Base-by-base conservation (phyloP, 2,113 vertebrate species). In the Malurus cyaneus region DNA sequence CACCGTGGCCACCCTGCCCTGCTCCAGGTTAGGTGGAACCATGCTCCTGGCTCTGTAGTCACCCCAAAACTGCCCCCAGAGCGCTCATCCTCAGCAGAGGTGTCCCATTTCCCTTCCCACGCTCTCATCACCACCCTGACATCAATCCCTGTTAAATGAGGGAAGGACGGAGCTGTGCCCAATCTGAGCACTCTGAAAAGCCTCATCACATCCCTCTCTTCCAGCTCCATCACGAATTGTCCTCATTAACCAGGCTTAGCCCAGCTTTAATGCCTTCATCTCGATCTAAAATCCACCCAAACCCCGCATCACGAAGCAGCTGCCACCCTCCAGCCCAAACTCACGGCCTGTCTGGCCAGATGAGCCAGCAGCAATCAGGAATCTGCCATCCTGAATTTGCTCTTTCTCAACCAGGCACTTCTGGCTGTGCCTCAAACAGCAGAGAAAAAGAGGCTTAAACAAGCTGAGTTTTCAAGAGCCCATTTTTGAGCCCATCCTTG, bases 21-120 rank as follows among this genome's bases (percentile, higher is more conserved):
- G 78, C 74, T 93, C 60, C 78, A 29, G 56, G 78, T 53, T 4
- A 31, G 73, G 70, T 79, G 44, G 83, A 57, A 10, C 86, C 14
- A 5, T 6, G 88, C 90, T 94, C 84, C 50, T 72, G 88, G 57
- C 81, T 81, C 86, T 54, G 78, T 88, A 76, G 74, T 71, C 1
- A 24, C 44, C 85, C 80, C 94, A 31, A 20, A 96, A 92, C 74
- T 50, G 92, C 90, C 93, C 92, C 95, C 96, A 83, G 79, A 90
- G 76, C 71, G 0, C 76, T 16, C 88, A 61, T 94, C 82, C 90
- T 92, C 95, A 70, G 73, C 94, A 73, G 42, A 3, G 21, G 34
- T 23, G 89, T 12, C 80, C 92, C 69, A 83, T 73, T 88, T 53
- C 39, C 39, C 39, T 39, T 39, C 39, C 39, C 11, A 5, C 39